Percentiles rank a stretch among this genome's conserved stretches.
Evolutionary conservation across 1,140 invertebrate genomes (phyloP).

Genomic region (Temnothorax nylanderi): DNA sequence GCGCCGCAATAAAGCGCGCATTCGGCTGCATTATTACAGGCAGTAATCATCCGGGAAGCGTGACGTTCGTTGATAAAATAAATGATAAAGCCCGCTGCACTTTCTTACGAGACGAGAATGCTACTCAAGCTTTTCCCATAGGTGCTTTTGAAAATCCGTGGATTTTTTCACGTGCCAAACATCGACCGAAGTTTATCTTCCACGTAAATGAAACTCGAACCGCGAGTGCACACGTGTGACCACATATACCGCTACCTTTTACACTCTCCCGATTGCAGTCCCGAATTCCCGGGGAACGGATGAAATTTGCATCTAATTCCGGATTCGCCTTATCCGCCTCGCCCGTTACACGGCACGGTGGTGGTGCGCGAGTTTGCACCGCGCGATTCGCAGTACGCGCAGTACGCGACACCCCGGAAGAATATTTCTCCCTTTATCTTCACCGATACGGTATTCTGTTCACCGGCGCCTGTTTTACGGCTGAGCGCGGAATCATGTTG

Average conservation of each 20-base stretch:
- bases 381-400: neutral
- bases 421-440: conserved; percentile 38
- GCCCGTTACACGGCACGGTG: conserved; percentile 32
- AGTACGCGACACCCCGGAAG: neutral
- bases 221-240: neutral
- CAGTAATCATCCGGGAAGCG: neutral
- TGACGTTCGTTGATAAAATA: neutral
- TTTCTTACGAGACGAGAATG: neutral
- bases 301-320: conserved; percentile 60
- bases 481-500: conserved; percentile 21
- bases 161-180: neutral
- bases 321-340: conserved; percentile 44
- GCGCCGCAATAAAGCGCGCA: neutral
- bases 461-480: conserved; percentile 14
- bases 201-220: conserved; percentile 6
- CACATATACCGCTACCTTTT: neutral
- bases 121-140: too few species aligned
- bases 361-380: neutral
- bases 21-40: neutral
- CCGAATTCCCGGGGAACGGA: neutral
- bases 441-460: neutral
- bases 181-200: conserved; percentile 1
- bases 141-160: too few species aligned
- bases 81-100: neutral
- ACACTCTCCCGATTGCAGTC: conserved; percentile 27